Conservation (phyloP, 2,888 invertebrate species). For the Tenthredo distinguenda region DNA sequence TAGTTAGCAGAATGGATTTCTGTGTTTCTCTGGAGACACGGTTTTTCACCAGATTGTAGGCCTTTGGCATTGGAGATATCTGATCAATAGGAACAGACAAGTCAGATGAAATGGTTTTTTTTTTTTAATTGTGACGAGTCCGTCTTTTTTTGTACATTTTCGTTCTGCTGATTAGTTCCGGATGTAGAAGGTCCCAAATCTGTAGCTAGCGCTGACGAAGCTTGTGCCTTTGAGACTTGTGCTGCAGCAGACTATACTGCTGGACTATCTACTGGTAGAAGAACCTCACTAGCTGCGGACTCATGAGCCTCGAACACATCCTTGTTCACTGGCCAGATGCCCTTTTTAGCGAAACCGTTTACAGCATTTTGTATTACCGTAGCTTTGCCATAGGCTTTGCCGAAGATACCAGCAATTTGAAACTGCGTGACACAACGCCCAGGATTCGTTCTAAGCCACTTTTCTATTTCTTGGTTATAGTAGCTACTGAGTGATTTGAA, state of each 20-base stretch:
- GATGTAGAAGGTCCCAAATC: slow-evolving; percentile 3
- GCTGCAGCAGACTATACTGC: neutral
- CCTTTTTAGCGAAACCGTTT: too few species aligned
- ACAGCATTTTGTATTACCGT: too few species aligned
- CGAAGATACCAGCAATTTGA: too few species aligned
- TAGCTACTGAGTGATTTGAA: too few species aligned
- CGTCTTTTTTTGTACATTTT: neutral
- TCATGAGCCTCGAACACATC: too few species aligned
- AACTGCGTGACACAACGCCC: too few species aligned
- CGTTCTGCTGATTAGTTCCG: neutral
- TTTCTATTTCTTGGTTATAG: too few species aligned
- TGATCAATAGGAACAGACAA: neutral
- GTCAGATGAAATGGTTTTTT: neutral
- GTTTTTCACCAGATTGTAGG: neutral
- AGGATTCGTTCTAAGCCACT: too few species aligned
- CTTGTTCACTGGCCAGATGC: too few species aligned
- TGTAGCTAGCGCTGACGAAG: neutral
- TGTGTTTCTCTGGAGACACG: neutral
- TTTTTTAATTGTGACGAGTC: neutral
- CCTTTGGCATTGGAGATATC: neutral
- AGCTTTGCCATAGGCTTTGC: too few species aligned
- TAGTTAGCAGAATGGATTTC: neutral
- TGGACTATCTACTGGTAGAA: too few species aligned
- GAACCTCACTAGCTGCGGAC: too few species aligned
- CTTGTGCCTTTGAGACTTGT: neutral